Conservation (phyloP, 2,888 invertebrate species). For the Mythimna albipuncta region DNA sequence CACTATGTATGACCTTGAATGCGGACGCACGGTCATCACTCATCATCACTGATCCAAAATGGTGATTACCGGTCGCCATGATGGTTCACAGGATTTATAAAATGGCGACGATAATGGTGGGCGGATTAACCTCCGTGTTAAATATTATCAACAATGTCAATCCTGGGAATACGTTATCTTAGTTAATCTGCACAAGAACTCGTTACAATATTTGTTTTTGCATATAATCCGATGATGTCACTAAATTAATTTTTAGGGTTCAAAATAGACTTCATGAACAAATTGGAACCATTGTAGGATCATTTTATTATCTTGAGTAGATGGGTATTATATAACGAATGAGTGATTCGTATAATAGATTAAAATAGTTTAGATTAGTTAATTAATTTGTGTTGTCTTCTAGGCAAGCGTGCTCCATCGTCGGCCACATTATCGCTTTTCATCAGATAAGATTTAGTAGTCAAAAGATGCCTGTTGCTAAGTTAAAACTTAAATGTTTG, state of each 20-base stretch:
- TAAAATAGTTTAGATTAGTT: no score
- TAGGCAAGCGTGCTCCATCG: no score
- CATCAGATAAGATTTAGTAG: no score
- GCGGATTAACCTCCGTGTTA: constrained; percentile 74
- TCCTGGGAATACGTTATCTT: constrained; percentile 64
- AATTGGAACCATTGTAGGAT: not conserved
- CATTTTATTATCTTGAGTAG: not conserved
- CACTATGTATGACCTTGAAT: constrained; percentile 84
- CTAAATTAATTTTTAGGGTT: constrained; percentile 4
- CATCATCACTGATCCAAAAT: constrained; percentile 81
- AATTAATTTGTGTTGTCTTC: no score
- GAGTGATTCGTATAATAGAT: no score
- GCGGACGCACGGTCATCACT: constrained; percentile 82
- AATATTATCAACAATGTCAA: constrained; percentile 61
- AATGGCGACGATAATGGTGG: constrained; percentile 74
- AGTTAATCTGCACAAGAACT: constrained; percentile 57
- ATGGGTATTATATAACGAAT: no score
- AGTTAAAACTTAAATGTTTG: no score
- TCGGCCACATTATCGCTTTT: no score
- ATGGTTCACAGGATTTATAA: constrained; percentile 85
- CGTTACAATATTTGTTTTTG: constrained; percentile 30
- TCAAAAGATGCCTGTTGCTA: no score
- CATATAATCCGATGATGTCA: constrained; percentile 18
- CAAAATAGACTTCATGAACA: no score
- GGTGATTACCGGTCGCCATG: constrained; percentile 81